Evolutionary conservation across 1,140 invertebrate species (phyloP).

Genomic region (Scaptodrosophila lebanonensis): DNA sequence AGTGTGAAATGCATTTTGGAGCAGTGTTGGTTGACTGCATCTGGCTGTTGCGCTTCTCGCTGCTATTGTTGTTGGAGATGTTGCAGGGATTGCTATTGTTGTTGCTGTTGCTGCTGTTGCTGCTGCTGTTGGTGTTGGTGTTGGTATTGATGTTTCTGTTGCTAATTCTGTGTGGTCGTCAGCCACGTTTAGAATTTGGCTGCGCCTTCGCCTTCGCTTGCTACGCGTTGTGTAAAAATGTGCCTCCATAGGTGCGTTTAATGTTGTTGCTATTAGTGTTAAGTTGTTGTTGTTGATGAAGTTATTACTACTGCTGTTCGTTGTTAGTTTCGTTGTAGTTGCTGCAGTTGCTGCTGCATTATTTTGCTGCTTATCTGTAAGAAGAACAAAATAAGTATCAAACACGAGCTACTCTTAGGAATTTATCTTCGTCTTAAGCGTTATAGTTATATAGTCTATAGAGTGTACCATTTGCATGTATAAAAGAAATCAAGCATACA

Average conservation of each 20-base stretch:
- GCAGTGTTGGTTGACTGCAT: conserved; percentile 16
- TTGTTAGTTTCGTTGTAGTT: conserved; percentile 10
- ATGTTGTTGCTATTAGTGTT: conserved; percentile 13
- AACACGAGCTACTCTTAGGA: no score
- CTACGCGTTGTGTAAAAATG: conserved; percentile 52
- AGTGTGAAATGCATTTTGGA: no score
- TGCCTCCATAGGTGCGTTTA: conserved; percentile 4
- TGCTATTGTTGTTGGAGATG: conserved; percentile 6
- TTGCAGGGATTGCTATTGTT: not conserved
- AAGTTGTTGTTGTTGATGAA: conserved; percentile 36
- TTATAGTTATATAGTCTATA: no score
- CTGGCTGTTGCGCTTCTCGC: conserved; percentile 10
- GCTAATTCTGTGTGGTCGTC: no score
- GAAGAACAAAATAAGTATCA: not conserved
- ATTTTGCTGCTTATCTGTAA: conserved; percentile 35
- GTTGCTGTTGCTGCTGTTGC: conserved; percentile 9
- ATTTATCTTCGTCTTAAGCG: no score
- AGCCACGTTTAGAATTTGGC: no score
- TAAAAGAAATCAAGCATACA: no score
- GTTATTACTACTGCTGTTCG: conserved; percentile 10
- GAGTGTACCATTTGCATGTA: no score
- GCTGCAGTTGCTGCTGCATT: conserved; percentile 12
- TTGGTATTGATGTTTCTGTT: conserved; percentile 12
- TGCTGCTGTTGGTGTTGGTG: conserved; percentile 8
- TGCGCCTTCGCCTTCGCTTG: conserved; percentile 37